Evolutionary conservation across 2,888 invertebrate species (phyloP).

Genomic region (Abscondita cerata): DNA sequence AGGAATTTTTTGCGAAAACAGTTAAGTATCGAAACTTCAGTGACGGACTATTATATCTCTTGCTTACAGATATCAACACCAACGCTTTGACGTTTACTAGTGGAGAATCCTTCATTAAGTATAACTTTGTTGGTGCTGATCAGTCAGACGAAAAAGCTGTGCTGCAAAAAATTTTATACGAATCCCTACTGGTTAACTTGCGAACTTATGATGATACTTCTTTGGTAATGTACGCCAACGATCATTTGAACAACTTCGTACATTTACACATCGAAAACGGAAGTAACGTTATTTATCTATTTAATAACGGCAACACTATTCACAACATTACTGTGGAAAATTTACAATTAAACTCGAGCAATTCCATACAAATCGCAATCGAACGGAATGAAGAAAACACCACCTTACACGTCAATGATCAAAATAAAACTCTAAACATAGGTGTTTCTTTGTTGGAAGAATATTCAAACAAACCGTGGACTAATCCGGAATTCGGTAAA

Average conservation of each 20-base stretch:
- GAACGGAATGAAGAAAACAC: slow-evolving; percentile 75
- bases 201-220: slow-evolving; percentile 85
- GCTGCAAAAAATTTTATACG: slow-evolving; percentile 76
- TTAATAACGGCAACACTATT: slow-evolving; percentile 82
- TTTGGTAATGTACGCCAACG: slow-evolving; percentile 88
- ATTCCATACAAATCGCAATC: slow-evolving; percentile 89
- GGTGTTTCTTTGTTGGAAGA: slow-evolving; percentile 74
- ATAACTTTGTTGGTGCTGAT: slow-evolving; percentile 70
- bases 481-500: slow-evolving; percentile 78
- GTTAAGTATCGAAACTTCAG: slow-evolving; percentile 62
- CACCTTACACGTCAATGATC: slow-evolving; percentile 82
- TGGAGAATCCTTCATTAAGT: slow-evolving; percentile 78
- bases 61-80: slow-evolving; percentile 81
- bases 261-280: slow-evolving; percentile 85
- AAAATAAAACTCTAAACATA: slow-evolving; percentile 72
- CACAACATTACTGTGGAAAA: slow-evolving; percentile 80
- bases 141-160: slow-evolving; percentile 64
- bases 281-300: slow-evolving; percentile 81
- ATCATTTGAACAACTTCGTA: slow-evolving; percentile 91
- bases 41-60: too few relatives aligned
- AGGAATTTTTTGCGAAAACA: slow-evolving; percentile 88
- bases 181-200: slow-evolving; percentile 86
- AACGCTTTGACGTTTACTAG: slow-evolving; percentile 89
- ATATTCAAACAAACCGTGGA: slow-evolving; percentile 88
- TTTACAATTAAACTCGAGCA: slow-evolving; percentile 77